These are phyloP conservation scores for Neelides sp. DNA, from an alignment of 1,140 invertebrate species.

Conservation along the genomic window DNA sequence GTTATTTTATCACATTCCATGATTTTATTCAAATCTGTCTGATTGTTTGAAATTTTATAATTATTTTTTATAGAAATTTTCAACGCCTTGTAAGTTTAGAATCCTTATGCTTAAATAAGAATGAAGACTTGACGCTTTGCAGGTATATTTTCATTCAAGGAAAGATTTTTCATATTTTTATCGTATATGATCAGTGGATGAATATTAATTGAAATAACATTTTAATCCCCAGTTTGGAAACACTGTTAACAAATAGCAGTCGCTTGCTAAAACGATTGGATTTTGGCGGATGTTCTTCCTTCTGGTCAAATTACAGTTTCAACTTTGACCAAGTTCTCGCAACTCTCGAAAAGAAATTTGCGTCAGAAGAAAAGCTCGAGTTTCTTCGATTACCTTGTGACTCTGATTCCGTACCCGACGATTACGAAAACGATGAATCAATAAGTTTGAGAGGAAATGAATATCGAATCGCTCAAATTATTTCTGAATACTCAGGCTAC, in stretches of 20 bases:
- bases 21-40: neutral
- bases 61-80: slow-evolving; percentile 11
- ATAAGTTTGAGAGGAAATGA: no score
- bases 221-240: neutral
- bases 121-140: neutral
- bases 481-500: no score
- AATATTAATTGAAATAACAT: no score
- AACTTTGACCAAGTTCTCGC: neutral
- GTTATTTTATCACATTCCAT: neutral
- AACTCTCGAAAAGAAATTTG: slow-evolving; percentile 6
- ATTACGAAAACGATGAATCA: no score
- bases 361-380: neutral
- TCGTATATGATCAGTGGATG: neutral
- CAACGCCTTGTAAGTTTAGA: slow-evolving; percentile 14
- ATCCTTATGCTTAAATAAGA: neutral
- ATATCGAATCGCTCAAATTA: no score
- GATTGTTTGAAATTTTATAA: neutral
- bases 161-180: neutral
- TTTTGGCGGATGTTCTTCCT: slow-evolving; percentile 2
- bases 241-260: neutral
- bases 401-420: neutral
- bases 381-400: slow-evolving; percentile 7
- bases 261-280: slow-evolving; percentile 3
- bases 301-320: neutral
- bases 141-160: neutral